These are phyloP conservation scores for Raphicerus campestris DNA, from an alignment of 2,113 vertebrate genomes.

Conservation along the genomic window DNA sequence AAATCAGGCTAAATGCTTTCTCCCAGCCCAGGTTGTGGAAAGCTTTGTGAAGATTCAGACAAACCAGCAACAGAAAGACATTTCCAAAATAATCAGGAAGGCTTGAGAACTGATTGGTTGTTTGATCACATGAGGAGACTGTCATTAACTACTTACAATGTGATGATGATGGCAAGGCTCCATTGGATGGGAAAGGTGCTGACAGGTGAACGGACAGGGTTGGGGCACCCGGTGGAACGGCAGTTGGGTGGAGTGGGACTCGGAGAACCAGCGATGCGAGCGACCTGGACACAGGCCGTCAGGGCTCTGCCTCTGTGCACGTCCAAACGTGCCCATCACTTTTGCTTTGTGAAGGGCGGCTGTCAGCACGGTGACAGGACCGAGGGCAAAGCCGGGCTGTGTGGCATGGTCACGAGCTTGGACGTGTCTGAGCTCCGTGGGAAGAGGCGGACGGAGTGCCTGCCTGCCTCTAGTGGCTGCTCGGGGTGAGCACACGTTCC, in stretches of 20 bases:
- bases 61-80: rapidly evolving
- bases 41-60: not conserved
- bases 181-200: not conserved
- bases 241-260: not conserved
- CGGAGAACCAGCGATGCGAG: rapidly evolving
- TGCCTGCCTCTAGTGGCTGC: not conserved
- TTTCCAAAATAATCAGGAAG: not conserved
- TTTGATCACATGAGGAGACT: not conserved
- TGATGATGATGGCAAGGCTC: not conserved
- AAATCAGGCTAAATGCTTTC: not conserved
- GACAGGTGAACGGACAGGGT: not conserved
- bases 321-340: not conserved
- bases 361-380: not conserved
- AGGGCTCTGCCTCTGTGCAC: rapidly evolving
- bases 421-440: rapidly evolving
- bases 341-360: not conserved
- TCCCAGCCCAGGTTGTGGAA: not conserved
- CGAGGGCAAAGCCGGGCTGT: rapidly evolving
- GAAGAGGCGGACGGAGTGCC: not conserved
- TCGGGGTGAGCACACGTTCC: not conserved
- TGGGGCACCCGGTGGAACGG: not conserved
- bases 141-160: not conserved
- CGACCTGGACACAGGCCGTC: rapidly evolving
- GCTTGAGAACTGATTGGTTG: not conserved
- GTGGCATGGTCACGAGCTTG: rapidly evolving